These are phyloP conservation scores for Xenops minutus DNA, from an alignment of 2,797 vertebrate genomes.

Conservation along the genomic window DNA sequence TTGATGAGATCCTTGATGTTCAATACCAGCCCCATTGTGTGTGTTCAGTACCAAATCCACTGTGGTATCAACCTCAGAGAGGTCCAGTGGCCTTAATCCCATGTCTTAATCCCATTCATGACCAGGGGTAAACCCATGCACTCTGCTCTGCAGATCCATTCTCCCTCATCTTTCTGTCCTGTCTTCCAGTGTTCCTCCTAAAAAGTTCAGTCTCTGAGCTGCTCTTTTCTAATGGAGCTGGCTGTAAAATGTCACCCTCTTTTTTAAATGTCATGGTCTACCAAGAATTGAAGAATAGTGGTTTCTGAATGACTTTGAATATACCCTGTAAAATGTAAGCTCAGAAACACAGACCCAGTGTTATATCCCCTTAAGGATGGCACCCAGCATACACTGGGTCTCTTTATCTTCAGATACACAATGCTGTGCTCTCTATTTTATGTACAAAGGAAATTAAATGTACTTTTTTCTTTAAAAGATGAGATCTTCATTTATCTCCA, in stretches of 20 bases:
- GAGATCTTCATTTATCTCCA: conserved; percentile 43
- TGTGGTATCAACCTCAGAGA: neutral
- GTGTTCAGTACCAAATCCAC: neutral
- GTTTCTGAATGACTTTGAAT: conserved; percentile 43
- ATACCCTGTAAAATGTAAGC: neutral
- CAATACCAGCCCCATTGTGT: neutral
- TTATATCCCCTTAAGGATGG: neutral
- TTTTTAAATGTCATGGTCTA: neutral
- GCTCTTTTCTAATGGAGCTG: neutral
- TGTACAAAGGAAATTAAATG: conserved; percentile 61
- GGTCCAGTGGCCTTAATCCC: neutral
- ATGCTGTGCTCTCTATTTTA: conserved; percentile 18
- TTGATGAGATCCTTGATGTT: neutral
- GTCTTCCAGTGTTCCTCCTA: neutral
- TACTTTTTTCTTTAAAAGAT: conserved; percentile 53
- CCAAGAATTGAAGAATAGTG: neutral
- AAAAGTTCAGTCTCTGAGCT: neutral
- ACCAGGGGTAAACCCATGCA: neutral
- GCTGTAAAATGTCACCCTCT: neutral
- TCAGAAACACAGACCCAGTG: neutral
- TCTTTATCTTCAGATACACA: conserved; percentile 41
- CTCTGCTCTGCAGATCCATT: neutral
- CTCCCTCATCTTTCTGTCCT: neutral
- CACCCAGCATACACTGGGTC: neutral
- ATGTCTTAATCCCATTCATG: neutral